Evolutionary conservation across 2,888 invertebrate genomes (phyloP).

Genomic region (Cyclophora albipunctata): DNA sequence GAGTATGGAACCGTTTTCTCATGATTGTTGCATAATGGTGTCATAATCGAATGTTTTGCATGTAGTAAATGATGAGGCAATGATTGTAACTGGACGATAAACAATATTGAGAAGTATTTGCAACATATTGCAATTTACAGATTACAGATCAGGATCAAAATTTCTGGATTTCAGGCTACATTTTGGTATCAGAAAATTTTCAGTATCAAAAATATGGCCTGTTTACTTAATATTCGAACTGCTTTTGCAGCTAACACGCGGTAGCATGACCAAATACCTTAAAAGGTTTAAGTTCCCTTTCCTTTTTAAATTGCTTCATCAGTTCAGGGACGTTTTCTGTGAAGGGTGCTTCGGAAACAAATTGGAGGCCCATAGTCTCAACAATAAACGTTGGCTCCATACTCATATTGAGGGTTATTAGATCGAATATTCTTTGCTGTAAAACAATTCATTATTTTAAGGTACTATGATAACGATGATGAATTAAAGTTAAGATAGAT

Average conservation of each 20-base stretch:
- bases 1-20: not conserved
- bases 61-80: conserved; percentile 2
- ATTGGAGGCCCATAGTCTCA: conserved; percentile 65
- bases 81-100: too few relatives aligned
- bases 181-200: too few relatives aligned
- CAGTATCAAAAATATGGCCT: too few relatives aligned
- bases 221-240: too few relatives aligned
- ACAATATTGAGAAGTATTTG: too few relatives aligned
- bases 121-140: too few relatives aligned
- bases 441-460: conserved; percentile 10
- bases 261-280: conserved; percentile 40
- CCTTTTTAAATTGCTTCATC: conserved; percentile 66
- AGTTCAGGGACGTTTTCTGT: conserved; percentile 57
- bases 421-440: conserved; percentile 75
- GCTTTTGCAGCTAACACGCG: too few relatives aligned
- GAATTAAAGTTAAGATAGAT: too few relatives aligned
- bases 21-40: too few relatives aligned
- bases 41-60: not conserved
- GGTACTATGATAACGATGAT: not conserved
- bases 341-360: conserved; percentile 72
- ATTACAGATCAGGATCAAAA: too few relatives aligned
- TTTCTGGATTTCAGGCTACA: too few relatives aligned
- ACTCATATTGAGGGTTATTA: conserved; percentile 72
- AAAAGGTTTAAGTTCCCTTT: conserved; percentile 73
- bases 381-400: conserved; percentile 76